phyloP scores from a whole-genome alignment of 2,797 vertebrate species.

The Schizopygopsis malacanthus region DNA sequence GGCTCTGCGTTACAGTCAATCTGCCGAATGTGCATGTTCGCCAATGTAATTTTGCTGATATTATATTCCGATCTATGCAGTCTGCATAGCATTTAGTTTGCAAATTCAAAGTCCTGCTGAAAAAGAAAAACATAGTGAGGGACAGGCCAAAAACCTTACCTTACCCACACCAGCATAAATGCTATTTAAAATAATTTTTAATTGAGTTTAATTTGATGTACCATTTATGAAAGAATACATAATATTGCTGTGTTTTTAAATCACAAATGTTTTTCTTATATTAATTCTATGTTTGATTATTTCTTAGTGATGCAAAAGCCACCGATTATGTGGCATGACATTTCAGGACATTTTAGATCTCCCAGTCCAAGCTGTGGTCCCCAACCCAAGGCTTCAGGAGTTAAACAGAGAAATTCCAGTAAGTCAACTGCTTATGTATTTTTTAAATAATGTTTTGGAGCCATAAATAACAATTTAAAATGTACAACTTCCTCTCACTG shows the following conservation, averaged over 20 bases:
- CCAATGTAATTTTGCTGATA: too few relatives aligned
- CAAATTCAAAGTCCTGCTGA: not conserved
- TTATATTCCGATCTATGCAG: too few relatives aligned
- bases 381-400: not conserved
- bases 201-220: not conserved
- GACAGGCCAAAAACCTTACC: not conserved
- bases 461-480: not conserved
- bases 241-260: not conserved
- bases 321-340: not conserved
- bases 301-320: not conserved
- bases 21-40: too few relatives aligned
- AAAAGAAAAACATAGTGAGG: not conserved
- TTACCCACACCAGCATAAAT: not conserved
- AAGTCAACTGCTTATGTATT: not conserved
- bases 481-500: not conserved
- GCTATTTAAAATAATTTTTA: not conserved
- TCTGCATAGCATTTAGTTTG: too few relatives aligned
- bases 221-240: not conserved
- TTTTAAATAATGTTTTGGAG: not conserved
- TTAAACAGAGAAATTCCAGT: conserved; percentile 8
- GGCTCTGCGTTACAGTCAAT: too few relatives aligned
- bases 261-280: not conserved
- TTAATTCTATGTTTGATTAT: too few relatives aligned
- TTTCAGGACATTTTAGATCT: not conserved
- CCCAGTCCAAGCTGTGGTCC: not conserved